Base-by-base conservation (phyloP, 2,888 invertebrate species). In the Xanthia icteritia region DNA sequence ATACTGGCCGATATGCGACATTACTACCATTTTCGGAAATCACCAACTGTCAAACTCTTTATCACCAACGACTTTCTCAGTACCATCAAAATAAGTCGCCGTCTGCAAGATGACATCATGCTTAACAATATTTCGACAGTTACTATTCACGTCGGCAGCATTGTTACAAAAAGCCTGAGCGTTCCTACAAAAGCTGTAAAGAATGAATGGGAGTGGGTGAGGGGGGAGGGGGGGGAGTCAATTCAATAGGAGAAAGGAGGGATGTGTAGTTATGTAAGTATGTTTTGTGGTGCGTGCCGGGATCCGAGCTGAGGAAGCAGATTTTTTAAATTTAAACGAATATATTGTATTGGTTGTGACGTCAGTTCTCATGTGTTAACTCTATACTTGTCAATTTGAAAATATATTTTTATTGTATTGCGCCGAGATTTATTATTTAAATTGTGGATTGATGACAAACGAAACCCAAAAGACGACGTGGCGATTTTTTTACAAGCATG, bases 51-150 rank as follows among this genome's bases (percentile, higher is more conserved):
- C 69, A 66, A 83, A 84, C 67, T 70, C 78, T 83, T 84, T 81
- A 82, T 77, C 70, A 61, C 45, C 68, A 67, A 51, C 73, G 36
- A 17, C 77, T 81, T 81, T 83, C 81, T 82, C 71, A 68, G 61
- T 75, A 77, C 76, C 81, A 84, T 87, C 85, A 85, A 86, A 86
- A 82, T 84, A 87, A 85, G 76, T 81, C 83, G 71, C 80, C 82
- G 87, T 89, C 87, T 89, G 88, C 88, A 89, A 92, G 91, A 92
- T 92, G 93, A 92, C 93, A 93, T 92, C 92, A 92, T 89, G 91
- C 89, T 92, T 91, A 93, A 94, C 94, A 95, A 94, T 95, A 95
- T 95, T 95, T 95, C 94, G 95, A 93, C 94, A 94, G 94, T 93
- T 93, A 92, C 93, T 93, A 94, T 95, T 95, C 95, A 93, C 90